Evolutionary conservation across 2,113 vertebrate genomes (phyloP).

Genomic region (Rhagologus leucostigma): DNA sequence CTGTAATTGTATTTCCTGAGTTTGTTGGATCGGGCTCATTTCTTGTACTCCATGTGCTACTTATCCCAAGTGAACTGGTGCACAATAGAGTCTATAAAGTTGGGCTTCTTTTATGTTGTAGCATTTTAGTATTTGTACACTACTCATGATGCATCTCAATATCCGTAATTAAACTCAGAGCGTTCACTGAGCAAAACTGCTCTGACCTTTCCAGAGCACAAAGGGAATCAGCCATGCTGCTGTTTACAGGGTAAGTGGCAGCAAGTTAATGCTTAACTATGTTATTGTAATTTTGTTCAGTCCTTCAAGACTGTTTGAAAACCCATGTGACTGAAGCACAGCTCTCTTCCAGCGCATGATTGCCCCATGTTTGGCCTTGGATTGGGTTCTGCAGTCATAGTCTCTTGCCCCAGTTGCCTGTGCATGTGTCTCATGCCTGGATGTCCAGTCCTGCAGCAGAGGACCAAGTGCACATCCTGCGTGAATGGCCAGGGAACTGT

Average conservation of each 20-base stretch:
- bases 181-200: not conserved
- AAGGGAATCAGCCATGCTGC: not conserved
- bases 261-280: constrained; percentile 15
- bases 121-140: not conserved
- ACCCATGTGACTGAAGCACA: not conserved
- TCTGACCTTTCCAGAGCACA: not conserved
- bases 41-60: not conserved
- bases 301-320: not conserved
- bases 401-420: not conserved
- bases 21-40: not conserved
- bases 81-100: not conserved
- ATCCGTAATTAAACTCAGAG: not conserved
- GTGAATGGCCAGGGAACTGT: fast-evolving
- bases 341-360: not conserved
- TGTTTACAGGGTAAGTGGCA: not conserved
- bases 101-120: not conserved
- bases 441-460: not conserved
- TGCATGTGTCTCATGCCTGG: not conserved
- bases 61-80: not conserved
- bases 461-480: fast-evolving
- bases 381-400: not conserved
- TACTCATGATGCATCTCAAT: not conserved
- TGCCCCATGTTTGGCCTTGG: not conserved
- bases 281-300: not conserved
- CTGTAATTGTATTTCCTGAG: not conserved